Evolutionary conservation across 2,888 invertebrate species (phyloP).

Genomic region (Meiosimyza decipiens): DNA sequence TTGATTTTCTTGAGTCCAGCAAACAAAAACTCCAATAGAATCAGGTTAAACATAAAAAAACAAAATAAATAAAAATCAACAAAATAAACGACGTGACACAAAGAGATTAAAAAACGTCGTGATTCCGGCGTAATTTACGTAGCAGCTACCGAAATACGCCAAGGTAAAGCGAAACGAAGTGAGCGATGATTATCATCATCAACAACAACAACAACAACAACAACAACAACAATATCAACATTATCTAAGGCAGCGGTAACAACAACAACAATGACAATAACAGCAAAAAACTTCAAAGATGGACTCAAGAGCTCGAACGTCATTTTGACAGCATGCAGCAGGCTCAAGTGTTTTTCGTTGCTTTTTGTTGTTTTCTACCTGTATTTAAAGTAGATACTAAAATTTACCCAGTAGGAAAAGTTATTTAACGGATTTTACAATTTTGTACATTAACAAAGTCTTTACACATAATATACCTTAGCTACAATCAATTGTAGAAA

Average conservation of each 20-base stretch:
- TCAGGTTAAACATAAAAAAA: constrained; percentile 15
- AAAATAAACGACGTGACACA: constrained; percentile 49
- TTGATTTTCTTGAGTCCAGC: background rate
- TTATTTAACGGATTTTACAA: too few relatives aligned
- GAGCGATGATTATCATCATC: constrained; percentile 44
- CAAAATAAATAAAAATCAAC: constrained; percentile 20
- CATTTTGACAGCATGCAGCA: constrained; percentile 33
- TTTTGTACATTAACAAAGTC: too few relatives aligned
- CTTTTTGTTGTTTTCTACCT: constrained; percentile 19
- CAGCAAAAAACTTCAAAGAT: constrained; percentile 24
- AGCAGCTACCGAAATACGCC: constrained; percentile 67
- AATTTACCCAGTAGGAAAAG: too few relatives aligned
- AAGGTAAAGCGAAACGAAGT: constrained; percentile 38
- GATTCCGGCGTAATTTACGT: constrained; percentile 65
- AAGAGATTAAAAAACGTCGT: constrained; percentile 46
- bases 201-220: constrained; percentile 27
- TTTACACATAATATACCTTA: too few relatives aligned
- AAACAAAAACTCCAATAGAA: background rate
- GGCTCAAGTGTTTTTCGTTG: constrained; percentile 20
- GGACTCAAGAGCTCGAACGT: constrained; percentile 22
- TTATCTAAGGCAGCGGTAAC: constrained; percentile 38
- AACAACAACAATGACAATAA: background rate
- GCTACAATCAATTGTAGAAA: too few relatives aligned
- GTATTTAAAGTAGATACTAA: too few relatives aligned
- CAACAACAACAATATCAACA: constrained; percentile 26